Evolutionary conservation across 2,113 vertebrate species (phyloP).

Genomic region (Ceratotherium simum): DNA sequence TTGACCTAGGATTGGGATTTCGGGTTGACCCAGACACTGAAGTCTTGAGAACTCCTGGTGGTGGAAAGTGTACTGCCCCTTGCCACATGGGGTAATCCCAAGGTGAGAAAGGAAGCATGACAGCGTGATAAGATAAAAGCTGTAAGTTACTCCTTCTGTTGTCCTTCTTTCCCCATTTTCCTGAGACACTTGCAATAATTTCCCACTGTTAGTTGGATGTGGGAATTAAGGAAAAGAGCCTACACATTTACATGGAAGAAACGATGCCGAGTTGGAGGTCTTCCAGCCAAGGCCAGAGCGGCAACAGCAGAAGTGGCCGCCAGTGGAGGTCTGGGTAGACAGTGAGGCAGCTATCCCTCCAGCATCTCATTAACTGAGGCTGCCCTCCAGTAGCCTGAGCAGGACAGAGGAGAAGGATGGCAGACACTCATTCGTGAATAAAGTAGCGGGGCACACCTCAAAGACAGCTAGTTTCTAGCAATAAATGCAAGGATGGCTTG

Average conservation of each 20-base stretch:
- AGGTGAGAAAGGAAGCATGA: neutral
- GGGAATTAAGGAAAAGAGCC: neutral
- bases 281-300: too few species aligned
- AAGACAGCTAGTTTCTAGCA: neutral
- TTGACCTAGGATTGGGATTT: neutral
- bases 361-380: neutral
- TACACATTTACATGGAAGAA: neutral
- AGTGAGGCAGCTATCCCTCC: too few species aligned
- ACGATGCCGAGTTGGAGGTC: neutral
- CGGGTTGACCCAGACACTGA: neutral
- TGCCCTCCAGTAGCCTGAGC: neutral
- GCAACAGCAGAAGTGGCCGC: neutral
- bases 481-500: neutral
- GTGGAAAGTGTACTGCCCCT: neutral
- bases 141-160: neutral
- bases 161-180: neutral
- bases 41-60: neutral
- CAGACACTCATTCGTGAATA: neutral
- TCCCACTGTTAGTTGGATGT: neutral
- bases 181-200: neutral
- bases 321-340: fast-evolving
- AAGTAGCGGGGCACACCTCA: neutral
- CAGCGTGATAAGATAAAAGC: neutral
- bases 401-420: neutral
- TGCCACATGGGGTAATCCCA: neutral